Base-by-base conservation (phyloP, 37 sponge, comb jelly and placozoan genomes). In the Spongia lamella region DNA sequence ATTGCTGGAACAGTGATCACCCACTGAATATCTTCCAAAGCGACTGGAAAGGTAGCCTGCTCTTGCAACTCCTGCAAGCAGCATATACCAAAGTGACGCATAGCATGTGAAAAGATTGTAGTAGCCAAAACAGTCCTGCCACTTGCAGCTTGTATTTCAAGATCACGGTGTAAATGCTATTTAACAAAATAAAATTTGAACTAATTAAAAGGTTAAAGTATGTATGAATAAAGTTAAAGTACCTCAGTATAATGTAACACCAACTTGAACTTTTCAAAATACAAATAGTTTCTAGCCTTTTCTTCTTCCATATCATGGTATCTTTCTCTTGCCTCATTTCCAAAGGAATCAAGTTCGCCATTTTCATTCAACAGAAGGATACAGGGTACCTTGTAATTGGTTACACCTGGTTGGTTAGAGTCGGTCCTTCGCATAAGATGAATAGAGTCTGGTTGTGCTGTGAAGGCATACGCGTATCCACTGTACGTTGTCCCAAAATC, bases 1-100 rank as follows among this genome's bases (percentile, higher is more conserved):
- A 90, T 90, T 24, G 90, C 90, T 25, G 90, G 90, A 0, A 90
- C 86, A 0, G 90, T 90, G 67, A 90, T 82, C 26, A 90, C 90
- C 90, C 90, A 90, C n/a, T 79, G 82, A 27, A 90, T 77, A 38
- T 86, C 77, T 9, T 62, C 56, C 15, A 39, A 38, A 39, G 63
- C 49, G 11, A 79, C 63, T 1, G 17, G 37, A 36, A 55, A 9
- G 1, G 72, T 56, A 1, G 78, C 35, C 58, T 51, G 68, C 0
- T 89, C 89, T 36, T 61, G 52, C 0, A 89, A 25, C 56, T 84
- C 86, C 60, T 65, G 66, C 27, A 84, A 57, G 43, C 77, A 81
- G 40, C 31, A 33, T 17, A 75, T 72, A 51, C 76, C 80, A 78
- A 90, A 90, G 69, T 70, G 84, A 30, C 79, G 5, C 13, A 90